These are phyloP conservation scores for Cyrtodaria siliqua DNA, from an alignment of 2,888 invertebrate genomes.

Conservation along the genomic window DNA sequence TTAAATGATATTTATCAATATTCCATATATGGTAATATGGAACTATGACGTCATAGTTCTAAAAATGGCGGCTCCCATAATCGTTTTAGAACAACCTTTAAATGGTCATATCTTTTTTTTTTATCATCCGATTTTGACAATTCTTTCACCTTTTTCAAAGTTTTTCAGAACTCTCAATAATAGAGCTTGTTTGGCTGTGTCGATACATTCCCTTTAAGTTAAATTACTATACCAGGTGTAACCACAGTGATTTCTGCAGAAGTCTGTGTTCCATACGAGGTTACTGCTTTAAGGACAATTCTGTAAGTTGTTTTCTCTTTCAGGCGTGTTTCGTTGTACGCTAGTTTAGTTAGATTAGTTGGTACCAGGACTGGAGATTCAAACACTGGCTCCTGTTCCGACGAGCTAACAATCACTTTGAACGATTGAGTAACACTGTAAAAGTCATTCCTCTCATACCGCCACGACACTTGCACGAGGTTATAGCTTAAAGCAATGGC, in stretches of 20 bases:
- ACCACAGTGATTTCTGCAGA: conserved; percentile 14
- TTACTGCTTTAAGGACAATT: conserved; percentile 38
- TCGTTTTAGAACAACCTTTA: too few species aligned
- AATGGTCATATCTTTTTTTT: too few species aligned
- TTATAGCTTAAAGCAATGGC: conserved; percentile 16
- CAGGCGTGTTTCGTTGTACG: conserved; percentile 39
- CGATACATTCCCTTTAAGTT: too few species aligned
- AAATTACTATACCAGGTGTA: conserved; percentile 51
- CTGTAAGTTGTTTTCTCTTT: conserved; percentile 30
- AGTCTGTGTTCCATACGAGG: conserved; percentile 25
- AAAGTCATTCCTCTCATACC: conserved; percentile 36
- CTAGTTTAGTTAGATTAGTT: neutral
- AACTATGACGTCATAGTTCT: too few species aligned
- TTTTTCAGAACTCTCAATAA: too few species aligned
- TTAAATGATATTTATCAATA: too few species aligned
- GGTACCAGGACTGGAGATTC: conserved; percentile 6
- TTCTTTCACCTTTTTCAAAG: too few species aligned
- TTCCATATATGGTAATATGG: too few species aligned
- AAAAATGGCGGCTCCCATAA: too few species aligned
- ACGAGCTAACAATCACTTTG: conserved; percentile 11
- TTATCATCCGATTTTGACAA: too few species aligned
- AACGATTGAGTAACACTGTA: conserved; percentile 35
- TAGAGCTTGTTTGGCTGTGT: too few species aligned
- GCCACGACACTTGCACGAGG: conserved; percentile 35
- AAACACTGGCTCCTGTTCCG: neutral